Percentiles rank a stretch among this genome's conserved stretches.
Evolutionary conservation across 2,113 vertebrate genomes (phyloP).

Genomic region (Lichenostomus cassidix): DNA sequence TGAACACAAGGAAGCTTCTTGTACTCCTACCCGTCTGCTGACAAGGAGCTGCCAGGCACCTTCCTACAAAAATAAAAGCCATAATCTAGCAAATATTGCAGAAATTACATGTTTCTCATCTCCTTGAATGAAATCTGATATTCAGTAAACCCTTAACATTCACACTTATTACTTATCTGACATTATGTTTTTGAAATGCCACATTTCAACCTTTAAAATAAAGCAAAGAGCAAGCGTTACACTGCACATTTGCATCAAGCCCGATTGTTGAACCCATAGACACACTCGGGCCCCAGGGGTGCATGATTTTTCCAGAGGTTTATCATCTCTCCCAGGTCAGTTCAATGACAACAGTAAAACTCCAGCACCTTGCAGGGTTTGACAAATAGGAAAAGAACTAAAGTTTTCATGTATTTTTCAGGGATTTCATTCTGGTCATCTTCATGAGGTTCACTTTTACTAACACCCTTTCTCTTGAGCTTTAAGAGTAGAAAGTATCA

Average conservation of each 20-base stretch:
- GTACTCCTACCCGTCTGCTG: background rate
- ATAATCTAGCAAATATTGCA: background rate
- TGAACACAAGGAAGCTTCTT: conserved; percentile 49
- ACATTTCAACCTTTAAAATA: conserved; percentile 47
- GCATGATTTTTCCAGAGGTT: background rate
- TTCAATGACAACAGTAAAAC: background rate
- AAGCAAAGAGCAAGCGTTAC: background rate
- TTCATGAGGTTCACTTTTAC: background rate
- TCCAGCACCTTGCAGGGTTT: background rate
- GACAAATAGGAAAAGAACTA: background rate
- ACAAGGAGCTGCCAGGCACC: background rate
- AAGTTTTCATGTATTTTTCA: background rate
- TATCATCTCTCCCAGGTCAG: background rate
- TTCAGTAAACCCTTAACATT: conserved; percentile 32
- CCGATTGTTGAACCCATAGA: background rate
- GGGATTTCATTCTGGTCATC: background rate
- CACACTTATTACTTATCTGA: conserved; percentile 1
- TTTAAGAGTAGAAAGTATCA: background rate
- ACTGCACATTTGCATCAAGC: background rate
- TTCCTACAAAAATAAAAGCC: background rate
- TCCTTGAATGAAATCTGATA: background rate
- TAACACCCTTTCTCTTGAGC: background rate
- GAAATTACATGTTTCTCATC: background rate
- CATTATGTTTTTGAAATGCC: conserved; percentile 43
- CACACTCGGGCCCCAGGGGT: background rate